Evolutionary conservation across 2,888 invertebrate genomes (phyloP).

Genomic region (Flexamia atlantica): DNA sequence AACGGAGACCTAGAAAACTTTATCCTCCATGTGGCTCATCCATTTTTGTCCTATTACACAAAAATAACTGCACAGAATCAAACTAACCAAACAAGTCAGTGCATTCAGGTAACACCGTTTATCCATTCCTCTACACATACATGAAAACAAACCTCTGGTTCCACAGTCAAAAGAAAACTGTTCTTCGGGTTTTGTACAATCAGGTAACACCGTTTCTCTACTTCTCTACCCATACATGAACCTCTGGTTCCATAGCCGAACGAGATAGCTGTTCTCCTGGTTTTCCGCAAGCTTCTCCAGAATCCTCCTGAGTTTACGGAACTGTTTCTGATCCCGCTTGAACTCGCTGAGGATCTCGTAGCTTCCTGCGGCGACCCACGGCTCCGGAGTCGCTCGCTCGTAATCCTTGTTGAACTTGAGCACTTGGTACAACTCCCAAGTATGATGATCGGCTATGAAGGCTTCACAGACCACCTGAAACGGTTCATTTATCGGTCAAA

Average conservation of each 20-base stretch:
- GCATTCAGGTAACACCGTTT: too few species aligned
- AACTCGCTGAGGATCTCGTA: not conserved
- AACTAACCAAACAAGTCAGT: too few species aligned
- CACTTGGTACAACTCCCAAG: constrained; percentile 17
- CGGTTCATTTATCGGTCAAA: too few species aligned
- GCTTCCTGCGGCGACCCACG: not conserved
- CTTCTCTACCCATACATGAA: not conserved
- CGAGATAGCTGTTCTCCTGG: constrained; percentile 14
- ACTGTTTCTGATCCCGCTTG: not conserved
- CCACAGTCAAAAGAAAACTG: too few species aligned
- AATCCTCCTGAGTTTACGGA: constrained; percentile 23
- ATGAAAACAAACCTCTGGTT: too few species aligned
- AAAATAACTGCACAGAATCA: too few species aligned
- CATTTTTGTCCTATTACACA: too few species aligned
- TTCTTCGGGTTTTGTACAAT: too few species aligned
- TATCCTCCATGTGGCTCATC: too few species aligned
- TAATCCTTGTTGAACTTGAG: not conserved
- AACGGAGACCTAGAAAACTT: too few species aligned
- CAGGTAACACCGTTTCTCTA: too few species aligned
- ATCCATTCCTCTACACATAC: too few species aligned
- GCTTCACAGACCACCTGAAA: constrained; percentile 37
- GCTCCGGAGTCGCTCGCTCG: not conserved
- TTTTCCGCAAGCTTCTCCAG: constrained; percentile 27
- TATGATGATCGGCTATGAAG: constrained; percentile 21
- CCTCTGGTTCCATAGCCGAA: constrained; percentile 18